Evolutionary conservation across 2,888 invertebrate species (phyloP).

Genomic region (Hydriomena furcata): DNA sequence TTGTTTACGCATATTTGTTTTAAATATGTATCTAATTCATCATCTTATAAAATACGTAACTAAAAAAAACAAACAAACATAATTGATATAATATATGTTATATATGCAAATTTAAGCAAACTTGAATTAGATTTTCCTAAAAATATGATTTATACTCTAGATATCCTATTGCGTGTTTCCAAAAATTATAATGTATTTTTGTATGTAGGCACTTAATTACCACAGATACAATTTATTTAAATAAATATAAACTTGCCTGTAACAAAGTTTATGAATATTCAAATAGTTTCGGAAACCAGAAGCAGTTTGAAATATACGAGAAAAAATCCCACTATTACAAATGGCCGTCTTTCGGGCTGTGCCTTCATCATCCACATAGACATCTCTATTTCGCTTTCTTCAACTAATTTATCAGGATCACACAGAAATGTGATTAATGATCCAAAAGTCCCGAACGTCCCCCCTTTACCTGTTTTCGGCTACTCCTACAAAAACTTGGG

Average conservation of each 20-base stretch:
- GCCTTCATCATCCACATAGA: slow-evolving; percentile 46
- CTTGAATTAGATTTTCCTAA: slow-evolving; percentile 3
- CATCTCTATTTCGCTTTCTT: slow-evolving; percentile 69
- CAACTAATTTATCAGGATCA: slow-evolving; percentile 63
- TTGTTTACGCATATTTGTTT: no score
- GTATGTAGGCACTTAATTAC: slow-evolving; percentile 19
- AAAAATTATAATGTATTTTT: slow-evolving; percentile 9
- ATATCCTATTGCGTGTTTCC: slow-evolving; percentile 7
- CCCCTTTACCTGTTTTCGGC: slow-evolving; percentile 71
- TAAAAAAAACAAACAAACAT: no score
- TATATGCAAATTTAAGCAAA: slow-evolving; percentile 7
- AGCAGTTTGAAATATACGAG: slow-evolving; percentile 2
- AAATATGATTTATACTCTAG: slow-evolving; percentile 16
- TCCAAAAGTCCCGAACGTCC: slow-evolving; percentile 39
- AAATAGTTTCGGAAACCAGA: slow-evolving; percentile 14
- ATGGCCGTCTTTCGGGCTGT: slow-evolving; percentile 61
- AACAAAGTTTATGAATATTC: slow-evolving; percentile 24
- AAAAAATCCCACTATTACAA: slow-evolving; percentile 34
- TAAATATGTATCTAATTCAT: no score
- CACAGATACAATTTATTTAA: slow-evolving; percentile 14
- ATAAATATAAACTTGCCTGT: slow-evolving; percentile 9
- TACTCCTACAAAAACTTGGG: slow-evolving; percentile 67
- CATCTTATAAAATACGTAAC: no score
- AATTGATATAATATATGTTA: not conserved
- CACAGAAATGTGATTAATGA: slow-evolving; percentile 74